Percentiles rank a stretch among this genome's conserved stretches.
Conservation (phyloP, 2,888 invertebrate species). For the Limulus polyphemus region DNA sequence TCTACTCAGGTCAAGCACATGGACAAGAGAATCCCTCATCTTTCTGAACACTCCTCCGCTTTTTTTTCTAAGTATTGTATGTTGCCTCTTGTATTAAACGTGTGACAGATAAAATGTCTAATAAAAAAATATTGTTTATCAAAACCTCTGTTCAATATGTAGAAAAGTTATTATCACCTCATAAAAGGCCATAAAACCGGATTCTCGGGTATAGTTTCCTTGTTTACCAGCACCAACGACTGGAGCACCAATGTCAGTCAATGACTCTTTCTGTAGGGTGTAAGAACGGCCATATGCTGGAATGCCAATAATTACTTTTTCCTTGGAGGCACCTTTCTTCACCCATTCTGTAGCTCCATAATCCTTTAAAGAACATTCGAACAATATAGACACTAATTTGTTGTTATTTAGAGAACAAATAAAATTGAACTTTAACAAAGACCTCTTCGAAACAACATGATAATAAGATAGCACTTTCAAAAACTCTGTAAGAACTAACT, state of each 20-base stretch:
- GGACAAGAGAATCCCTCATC: no score
- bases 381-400: no score
- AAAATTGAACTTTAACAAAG: no score
- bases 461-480: neutral
- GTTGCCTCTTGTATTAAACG: no score
- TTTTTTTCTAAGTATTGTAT: no score
- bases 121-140: no score
- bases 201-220: conserved; percentile 80
- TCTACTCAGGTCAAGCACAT: no score
- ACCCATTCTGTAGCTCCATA: conserved; percentile 85
- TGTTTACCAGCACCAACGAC: conserved; percentile 72
- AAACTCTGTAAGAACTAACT: neutral
- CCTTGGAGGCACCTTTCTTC: conserved; percentile 80
- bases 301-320: conserved; percentile 88
- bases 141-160: no score
- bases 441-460: no score
- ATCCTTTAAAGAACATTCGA: conserved; percentile 45
- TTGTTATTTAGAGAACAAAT: no score
- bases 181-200: conserved; percentile 89
- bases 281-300: conserved; percentile 87
- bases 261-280: conserved; percentile 66
- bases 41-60: no score
- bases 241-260: conserved; percentile 82
- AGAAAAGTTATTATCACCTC: conserved; percentile 45
- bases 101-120: no score